Evolutionary conservation across 2,113 vertebrate genomes (phyloP).

Genomic region (Indri indri): DNA sequence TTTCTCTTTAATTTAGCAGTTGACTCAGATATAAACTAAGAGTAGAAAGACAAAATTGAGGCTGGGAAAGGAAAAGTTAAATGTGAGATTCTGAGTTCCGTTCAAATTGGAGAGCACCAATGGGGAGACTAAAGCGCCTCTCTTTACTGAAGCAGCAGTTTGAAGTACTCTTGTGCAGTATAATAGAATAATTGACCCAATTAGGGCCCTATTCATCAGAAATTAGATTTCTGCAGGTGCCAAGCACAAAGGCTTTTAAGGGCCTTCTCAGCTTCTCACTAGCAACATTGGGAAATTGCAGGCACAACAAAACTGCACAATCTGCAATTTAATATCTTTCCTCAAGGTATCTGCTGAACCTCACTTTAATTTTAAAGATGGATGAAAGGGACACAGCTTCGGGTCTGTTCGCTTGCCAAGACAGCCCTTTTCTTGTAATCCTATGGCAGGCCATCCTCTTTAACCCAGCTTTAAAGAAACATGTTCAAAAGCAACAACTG

Average conservation of each 20-base stretch:
- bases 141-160: slow-evolving; percentile 74
- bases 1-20: neutral
- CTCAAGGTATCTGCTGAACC: slow-evolving; percentile 65
- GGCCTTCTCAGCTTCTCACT: slow-evolving; percentile 57
- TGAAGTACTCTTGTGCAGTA: slow-evolving; percentile 68
- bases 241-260: slow-evolving; percentile 72
- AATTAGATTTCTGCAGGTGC: slow-evolving; percentile 70
- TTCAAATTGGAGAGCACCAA: neutral
- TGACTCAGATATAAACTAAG: neutral
- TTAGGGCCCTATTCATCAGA: slow-evolving; percentile 72
- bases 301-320: slow-evolving; percentile 73
- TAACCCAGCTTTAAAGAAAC: slow-evolving; percentile 40
- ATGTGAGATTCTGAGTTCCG: slow-evolving; percentile 56
- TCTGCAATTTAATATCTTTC: slow-evolving; percentile 57
- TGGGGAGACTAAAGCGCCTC: slow-evolving; percentile 51
- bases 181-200: slow-evolving; percentile 74
- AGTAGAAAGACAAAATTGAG: slow-evolving; percentile 8
- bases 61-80: slow-evolving; percentile 65
- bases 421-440: slow-evolving; percentile 16
- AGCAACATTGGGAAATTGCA: slow-evolving; percentile 62
- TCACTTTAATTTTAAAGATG: slow-evolving; percentile 64
- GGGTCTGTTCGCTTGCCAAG: neutral
- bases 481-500: slow-evolving; percentile 33
- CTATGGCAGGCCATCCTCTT: neutral
- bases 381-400: slow-evolving; percentile 45